Evolutionary conservation across 2,888 invertebrate genomes (phyloP).

Genomic region (Arrhopalites spinosus): DNA sequence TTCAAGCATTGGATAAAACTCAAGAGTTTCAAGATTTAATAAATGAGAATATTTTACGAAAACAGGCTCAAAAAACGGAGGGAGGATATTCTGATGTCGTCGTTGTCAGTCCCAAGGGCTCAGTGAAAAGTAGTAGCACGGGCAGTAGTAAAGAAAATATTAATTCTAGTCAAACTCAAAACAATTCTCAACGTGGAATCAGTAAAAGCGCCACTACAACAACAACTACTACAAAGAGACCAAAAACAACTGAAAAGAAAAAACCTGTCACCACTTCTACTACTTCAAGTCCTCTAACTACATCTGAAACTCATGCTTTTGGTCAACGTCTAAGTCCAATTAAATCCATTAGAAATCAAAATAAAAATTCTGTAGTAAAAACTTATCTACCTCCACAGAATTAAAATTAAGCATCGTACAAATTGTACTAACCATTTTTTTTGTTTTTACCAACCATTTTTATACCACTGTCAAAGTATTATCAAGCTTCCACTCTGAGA

Average conservation of each 20-base stretch:
- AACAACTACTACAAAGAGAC: not conserved
- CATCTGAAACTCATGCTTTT: not conserved
- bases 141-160: not conserved
- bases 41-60: not conserved
- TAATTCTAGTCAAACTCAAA: not conserved
- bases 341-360: conserved; percentile 4
- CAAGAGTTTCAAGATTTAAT: not conserved
- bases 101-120: not conserved
- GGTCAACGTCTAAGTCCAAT: conserved; percentile 3
- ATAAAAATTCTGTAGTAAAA: not conserved
- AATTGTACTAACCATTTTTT: not conserved
- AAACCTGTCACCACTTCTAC: not conserved
- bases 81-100: not conserved
- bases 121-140: not conserved
- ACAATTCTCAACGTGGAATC: not conserved
- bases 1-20: conserved; percentile 21
- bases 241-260: not conserved
- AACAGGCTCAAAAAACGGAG: not conserved
- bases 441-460: not conserved
- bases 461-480: not conserved
- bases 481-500: not conserved
- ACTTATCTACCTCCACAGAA: not conserved
- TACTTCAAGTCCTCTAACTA: not conserved
- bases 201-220: not conserved
- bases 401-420: not conserved